A percentile compares a stretch with the other conserved stretches of the same genome.
Conservation (phyloP, 2,888 invertebrate species). For the Paralinhomoeus sp. region DNA sequence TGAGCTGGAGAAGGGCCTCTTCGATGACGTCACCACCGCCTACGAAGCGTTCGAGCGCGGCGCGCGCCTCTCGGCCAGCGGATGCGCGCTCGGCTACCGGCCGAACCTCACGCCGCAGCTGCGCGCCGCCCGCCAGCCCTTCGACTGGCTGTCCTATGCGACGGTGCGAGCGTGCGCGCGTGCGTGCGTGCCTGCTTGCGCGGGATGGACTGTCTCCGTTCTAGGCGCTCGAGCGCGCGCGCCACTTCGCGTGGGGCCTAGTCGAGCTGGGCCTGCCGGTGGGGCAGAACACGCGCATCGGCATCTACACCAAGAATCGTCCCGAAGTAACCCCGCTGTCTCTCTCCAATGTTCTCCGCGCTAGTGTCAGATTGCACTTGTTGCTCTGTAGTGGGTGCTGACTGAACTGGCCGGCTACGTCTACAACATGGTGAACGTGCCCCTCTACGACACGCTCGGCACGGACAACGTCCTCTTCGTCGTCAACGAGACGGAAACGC, state of each 20-base stretch:
- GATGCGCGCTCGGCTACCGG: constrained; percentile 18
- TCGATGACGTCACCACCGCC: constrained; percentile 63
- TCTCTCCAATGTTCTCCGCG: background rate
- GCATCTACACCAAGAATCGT: constrained; percentile 30
- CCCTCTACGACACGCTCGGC: constrained; percentile 83
- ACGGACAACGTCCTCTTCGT: constrained; percentile 67
- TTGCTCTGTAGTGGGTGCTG: constrained; percentile 49
- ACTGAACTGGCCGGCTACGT: constrained; percentile 77
- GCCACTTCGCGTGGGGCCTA: constrained; percentile 26
- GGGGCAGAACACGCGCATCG: constrained; percentile 26
- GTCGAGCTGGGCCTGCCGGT: constrained; percentile 21
- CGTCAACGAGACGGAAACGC: constrained; percentile 26
- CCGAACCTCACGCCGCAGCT: constrained; percentile 9
- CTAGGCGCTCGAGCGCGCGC: constrained; percentile 19
- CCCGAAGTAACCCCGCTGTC: constrained; percentile 20
- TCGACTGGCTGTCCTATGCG: constrained; percentile 13
- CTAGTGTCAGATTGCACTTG: background rate
- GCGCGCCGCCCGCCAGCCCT: constrained; percentile 17
- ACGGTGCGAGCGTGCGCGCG: background rate
- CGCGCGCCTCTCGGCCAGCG: constrained; percentile 62
- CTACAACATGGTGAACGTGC: constrained; percentile 79
- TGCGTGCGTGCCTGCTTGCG: background rate
- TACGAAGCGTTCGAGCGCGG: constrained; percentile 61
- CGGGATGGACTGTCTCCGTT: background rate
- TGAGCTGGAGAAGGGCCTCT: constrained; percentile 36